Evolutionary conservation across 2,888 invertebrate genomes (phyloP).

Genomic region (Drosophila demipolita): DNA sequence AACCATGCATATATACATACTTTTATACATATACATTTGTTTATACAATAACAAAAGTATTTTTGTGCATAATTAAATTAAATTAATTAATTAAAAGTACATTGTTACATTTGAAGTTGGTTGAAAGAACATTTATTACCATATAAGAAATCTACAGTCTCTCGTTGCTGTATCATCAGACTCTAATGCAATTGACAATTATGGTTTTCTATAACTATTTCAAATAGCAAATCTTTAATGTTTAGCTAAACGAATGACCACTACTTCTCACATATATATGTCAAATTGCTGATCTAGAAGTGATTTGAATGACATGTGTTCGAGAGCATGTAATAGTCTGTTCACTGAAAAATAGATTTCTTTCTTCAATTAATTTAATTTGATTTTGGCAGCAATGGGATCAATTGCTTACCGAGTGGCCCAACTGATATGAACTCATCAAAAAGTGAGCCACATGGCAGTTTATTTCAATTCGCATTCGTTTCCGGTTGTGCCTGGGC

Average conservation of each 20-base stretch:
- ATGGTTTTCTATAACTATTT: not conserved
- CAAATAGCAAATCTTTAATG: not conserved
- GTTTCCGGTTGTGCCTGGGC: slow-evolving; percentile 57
- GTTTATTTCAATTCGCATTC: slow-evolving; percentile 68
- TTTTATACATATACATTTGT: not conserved
- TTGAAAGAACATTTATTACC: not conserved
- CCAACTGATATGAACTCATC: slow-evolving; percentile 37
- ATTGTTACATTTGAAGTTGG: not conserved
- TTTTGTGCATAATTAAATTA: not conserved
- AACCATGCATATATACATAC: not conserved
- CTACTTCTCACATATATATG: not conserved
- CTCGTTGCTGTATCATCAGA: not conserved
- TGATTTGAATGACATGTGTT: not conserved
- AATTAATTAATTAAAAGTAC: not conserved
- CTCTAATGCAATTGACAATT: not conserved
- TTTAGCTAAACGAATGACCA: not conserved
- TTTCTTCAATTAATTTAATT: not conserved
- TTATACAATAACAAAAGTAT: not conserved
- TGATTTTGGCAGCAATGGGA: slow-evolving; percentile 7
- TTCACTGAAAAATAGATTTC: not conserved
- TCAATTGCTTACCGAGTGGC: slow-evolving; percentile 13
- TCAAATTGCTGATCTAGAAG: not conserved
- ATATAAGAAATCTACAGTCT: not conserved
- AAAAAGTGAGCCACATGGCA: slow-evolving; percentile 41
- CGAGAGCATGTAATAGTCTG: slow-evolving; percentile 3